Evolutionary conservation across 2,888 invertebrate genomes (phyloP), one percentile per base, ranked within the genome.

Genomic region (Dasypolia templi): DNA sequence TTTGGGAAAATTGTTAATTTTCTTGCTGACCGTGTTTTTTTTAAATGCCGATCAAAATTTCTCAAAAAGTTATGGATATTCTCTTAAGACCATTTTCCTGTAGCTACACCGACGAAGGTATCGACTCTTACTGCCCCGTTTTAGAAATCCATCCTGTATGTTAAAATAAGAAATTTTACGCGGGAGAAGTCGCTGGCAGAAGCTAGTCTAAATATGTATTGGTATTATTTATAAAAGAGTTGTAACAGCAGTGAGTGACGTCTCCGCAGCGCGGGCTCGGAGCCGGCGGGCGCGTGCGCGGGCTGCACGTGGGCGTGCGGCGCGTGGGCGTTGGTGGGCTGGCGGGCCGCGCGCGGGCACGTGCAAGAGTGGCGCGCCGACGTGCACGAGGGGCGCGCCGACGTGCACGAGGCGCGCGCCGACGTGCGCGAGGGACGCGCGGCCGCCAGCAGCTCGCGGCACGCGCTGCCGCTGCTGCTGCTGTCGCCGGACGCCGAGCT

Each of bases 401-500:
- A 9, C 22, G 3, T 11, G 4, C 44, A 3, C 44, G 44, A 39
- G 2, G 44, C 1, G 0, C 44, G 3, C 44, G 44, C 14, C 83
- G 64, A 46, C 32, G n/a, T n/a, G n/a, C 74, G 67, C 35, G 77
- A 19, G 17, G 46, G 19, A 0, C 12, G 44, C 58, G 39, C 7
- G 39, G 39, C 9, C 39, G 39, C 5, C 39, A 39, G 5, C 58
- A 0, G 2, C 7, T 66, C 67, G 77, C 73, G 44, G 46, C 59
- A 67, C 73, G 81, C 83, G 80, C 83, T 86, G 85, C 89, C 90
- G 75, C 65, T 86, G 85, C 90, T 94, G 88, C 89, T 97, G 81
- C 93, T 98, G 88, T 94, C 95, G 84, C 97, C 98, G 29, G 97
- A 95, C 67, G 96, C 96, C 26, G 95, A 95, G 87, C 86, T 95